These are phyloP conservation scores for Teinopalpus imperialis DNA, from an alignment of 2,888 invertebrate genomes.

Conservation along the genomic window DNA sequence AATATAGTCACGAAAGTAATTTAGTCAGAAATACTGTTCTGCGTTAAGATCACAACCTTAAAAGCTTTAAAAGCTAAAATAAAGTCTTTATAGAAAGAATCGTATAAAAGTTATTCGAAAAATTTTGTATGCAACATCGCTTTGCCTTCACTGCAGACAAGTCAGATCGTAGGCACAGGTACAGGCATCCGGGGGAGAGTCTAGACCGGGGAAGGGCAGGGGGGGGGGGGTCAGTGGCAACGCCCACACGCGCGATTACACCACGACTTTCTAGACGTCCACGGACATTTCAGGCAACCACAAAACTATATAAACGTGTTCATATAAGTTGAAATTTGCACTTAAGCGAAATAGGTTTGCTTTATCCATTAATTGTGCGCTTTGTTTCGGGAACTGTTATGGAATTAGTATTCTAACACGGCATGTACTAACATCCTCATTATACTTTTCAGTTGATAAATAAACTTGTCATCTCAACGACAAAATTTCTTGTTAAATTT, in stretches of 20 bases:
- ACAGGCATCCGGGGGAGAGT: constrained; percentile 6
- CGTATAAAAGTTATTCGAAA: background rate
- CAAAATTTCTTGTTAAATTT: too few species aligned
- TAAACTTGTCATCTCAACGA: too few species aligned
- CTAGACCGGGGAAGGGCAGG: constrained; percentile 16
- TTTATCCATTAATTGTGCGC: too few species aligned
- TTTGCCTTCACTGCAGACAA: constrained; percentile 4
- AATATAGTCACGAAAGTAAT: too few species aligned
- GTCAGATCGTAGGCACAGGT: constrained; percentile 14
- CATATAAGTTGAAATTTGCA: constrained; percentile 22
- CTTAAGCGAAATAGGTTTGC: constrained; percentile 6
- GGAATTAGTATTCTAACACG: too few species aligned
- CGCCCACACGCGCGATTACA: constrained; percentile 53
- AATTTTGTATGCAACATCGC: constrained; percentile 1
- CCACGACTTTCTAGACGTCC: constrained; percentile 31
- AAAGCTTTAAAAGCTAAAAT: too few species aligned
- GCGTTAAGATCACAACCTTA: too few species aligned
- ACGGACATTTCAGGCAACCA: constrained; percentile 35
- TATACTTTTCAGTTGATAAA: too few species aligned
- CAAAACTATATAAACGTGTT: constrained; percentile 21
- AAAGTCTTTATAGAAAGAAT: too few species aligned
- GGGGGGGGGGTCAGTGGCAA: constrained; percentile 39
- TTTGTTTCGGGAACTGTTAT: too few species aligned
- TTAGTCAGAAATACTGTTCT: too few species aligned
- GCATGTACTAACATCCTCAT: too few species aligned